A percentile compares a stretch with the other conserved stretches of the same genome.
Conservation (phyloP, 1,140 invertebrate genomes). For the Orchestia grillus region DNA sequence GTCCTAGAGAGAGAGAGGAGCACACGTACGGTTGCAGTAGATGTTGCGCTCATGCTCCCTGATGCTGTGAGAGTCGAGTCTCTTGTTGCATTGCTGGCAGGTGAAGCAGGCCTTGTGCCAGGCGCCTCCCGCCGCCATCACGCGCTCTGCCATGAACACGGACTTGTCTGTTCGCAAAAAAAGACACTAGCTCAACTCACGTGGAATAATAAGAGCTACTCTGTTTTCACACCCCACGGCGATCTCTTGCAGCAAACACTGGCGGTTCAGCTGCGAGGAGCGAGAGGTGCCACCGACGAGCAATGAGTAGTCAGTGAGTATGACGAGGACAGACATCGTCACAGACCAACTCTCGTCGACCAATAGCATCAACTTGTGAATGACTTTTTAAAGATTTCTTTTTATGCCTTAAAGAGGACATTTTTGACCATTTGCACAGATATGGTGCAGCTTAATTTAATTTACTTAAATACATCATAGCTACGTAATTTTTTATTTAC, state of each 20-base stretch:
- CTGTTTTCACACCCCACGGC: background rate
- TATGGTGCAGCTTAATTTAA: background rate
- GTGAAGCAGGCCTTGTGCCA: conserved; percentile 97
- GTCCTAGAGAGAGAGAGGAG: background rate
- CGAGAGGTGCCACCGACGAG: too few relatives aligned
- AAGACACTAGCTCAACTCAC: background rate
- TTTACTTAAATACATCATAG: background rate
- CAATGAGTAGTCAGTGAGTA: background rate
- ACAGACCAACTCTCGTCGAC: background rate
- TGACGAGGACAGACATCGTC: background rate
- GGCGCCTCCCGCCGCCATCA: conserved; percentile 71
- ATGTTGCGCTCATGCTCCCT: conserved; percentile 94
- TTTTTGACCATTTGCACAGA: background rate
- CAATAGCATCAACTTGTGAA: background rate
- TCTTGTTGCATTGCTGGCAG: conserved; percentile 91
- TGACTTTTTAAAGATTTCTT: background rate
- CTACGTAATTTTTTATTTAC: background rate
- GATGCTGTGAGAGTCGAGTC: conserved; percentile 92
- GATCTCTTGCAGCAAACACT: background rate
- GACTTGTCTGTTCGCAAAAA: conserved; percentile 56
- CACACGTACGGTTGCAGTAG: conserved; percentile 84
- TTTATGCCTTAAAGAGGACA: background rate
- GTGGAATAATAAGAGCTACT: background rate
- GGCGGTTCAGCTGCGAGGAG: too few relatives aligned
- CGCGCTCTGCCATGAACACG: conserved; percentile 73